phyloP scores from a whole-genome alignment of 2,113 vertebrate genomes.

The Toxotes chatareus region DNA sequence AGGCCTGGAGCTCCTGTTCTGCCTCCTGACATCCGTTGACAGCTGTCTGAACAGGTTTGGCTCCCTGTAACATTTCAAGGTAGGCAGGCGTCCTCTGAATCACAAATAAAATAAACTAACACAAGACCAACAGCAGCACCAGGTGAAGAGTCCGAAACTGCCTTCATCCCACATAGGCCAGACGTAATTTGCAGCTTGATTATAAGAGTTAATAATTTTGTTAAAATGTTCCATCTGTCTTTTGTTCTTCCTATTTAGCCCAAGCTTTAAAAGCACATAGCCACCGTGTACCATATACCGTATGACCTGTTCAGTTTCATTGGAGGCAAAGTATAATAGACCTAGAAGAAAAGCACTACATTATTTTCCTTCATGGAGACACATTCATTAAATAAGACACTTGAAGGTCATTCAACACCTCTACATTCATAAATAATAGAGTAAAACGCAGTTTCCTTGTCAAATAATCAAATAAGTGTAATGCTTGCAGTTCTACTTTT shows the following conservation, averaged over 20 bases:
- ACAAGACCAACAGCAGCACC: constrained; percentile 3
- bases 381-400: background rate
- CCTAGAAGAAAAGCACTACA: background rate
- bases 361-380: background rate
- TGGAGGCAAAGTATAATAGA: background rate
- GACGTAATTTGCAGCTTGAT: background rate
- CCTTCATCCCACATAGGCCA: background rate
- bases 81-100: constrained; percentile 53
- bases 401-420: constrained; percentile 14
- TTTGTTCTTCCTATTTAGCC: background rate
- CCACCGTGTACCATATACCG: too few relatives aligned
- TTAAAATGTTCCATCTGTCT: background rate
- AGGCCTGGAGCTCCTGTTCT: constrained; percentile 57
- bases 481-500: constrained; percentile 4
- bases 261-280: constrained; percentile 27
- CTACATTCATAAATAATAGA: background rate
- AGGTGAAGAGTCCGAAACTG: background rate
- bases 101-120: constrained; percentile 25
- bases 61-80: constrained; percentile 47
- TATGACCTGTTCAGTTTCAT: constrained; percentile 8
- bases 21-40: constrained; percentile 73
- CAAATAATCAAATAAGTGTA: background rate
- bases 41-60: constrained; percentile 76
- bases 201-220: background rate
- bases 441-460: constrained; percentile 3